phyloP scores from a whole-genome alignment of 2,888 invertebrate genomes.

The Seira musarum region DNA sequence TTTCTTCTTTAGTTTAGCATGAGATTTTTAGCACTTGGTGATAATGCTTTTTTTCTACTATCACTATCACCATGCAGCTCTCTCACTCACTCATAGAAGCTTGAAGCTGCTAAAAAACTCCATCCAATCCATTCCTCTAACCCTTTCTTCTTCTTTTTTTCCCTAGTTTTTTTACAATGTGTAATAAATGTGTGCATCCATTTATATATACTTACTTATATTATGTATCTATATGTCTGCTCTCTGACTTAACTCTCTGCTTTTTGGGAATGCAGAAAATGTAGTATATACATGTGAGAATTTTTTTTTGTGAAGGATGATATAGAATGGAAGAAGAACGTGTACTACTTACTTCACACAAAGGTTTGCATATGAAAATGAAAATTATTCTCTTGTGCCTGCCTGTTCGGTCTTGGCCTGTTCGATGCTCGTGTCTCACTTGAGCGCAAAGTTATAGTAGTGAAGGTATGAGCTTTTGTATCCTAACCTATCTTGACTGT shows the following conservation, averaged over 20 bases:
- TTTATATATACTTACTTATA: too few relatives aligned
- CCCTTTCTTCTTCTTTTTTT: constrained; percentile 1
- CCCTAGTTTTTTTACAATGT: not conserved
- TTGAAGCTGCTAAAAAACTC: constrained; percentile 7
- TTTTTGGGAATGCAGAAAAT: too few relatives aligned
- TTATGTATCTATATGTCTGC: too few relatives aligned
- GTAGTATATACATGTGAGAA: not conserved
- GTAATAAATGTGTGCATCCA: not conserved
- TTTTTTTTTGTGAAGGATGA: constrained; percentile 3
- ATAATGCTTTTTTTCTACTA: constrained; percentile 3
- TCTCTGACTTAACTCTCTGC: too few relatives aligned
- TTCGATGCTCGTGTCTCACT: not conserved
- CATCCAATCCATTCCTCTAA: not conserved
- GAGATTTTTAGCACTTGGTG: constrained; percentile 15
- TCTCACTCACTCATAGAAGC: not conserved
- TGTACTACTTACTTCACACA: not conserved
- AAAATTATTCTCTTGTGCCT: not conserved
- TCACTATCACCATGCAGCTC: constrained; percentile 4
- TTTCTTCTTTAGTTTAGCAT: constrained; percentile 2
- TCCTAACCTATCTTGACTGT: not conserved
- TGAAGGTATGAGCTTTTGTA: too few relatives aligned
- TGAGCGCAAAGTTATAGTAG: not conserved
- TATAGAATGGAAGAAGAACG: not conserved
- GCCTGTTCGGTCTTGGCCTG: too few relatives aligned
- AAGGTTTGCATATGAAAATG: not conserved